phyloP scores from a whole-genome alignment of 2,888 invertebrate genomes.

The Homarus gammarus region DNA sequence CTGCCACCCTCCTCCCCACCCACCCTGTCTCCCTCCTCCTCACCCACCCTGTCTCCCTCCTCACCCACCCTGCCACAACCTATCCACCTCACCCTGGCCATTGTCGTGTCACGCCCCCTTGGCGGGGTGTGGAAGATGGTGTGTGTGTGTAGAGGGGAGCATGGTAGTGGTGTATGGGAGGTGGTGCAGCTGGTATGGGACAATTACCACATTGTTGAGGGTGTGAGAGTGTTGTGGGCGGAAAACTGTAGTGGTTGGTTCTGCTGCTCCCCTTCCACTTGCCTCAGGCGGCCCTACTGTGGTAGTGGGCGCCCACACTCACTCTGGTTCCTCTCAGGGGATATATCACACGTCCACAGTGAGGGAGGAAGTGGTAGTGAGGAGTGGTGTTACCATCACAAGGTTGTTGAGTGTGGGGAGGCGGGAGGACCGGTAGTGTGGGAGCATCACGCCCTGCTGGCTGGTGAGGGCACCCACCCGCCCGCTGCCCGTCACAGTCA shows the following conservation, averaged over 20 bases:
- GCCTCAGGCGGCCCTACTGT: too few relatives aligned
- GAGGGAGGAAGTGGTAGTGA: background rate
- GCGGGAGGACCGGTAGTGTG: background rate
- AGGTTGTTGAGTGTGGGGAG: background rate
- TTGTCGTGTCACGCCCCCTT: background rate
- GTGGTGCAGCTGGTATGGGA: background rate
- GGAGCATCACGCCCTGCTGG: background rate
- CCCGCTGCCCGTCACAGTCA: background rate
- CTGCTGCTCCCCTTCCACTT: too few relatives aligned
- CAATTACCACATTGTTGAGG: too few relatives aligned
- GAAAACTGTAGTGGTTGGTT: background rate
- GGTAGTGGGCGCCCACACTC: too few relatives aligned
- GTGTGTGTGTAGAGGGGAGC: background rate
- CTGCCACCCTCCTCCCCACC: background rate
- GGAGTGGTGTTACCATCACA: background rate
- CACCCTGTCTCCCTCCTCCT: background rate
- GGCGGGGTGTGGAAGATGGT: background rate
- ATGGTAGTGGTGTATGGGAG: background rate
- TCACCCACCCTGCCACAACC: background rate
- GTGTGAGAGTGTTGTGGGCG: background rate
- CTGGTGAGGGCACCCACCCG: background rate
- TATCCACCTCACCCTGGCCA: constrained; percentile 10
- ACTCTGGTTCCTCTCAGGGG: too few relatives aligned
- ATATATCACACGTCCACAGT: too few relatives aligned
- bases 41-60: background rate